A percentile compares a stretch with the other conserved stretches of the same genome.
phyloP scores from a whole-genome alignment of 1,140 invertebrate genomes.

The Aphelenchoides besseyi region DNA sequence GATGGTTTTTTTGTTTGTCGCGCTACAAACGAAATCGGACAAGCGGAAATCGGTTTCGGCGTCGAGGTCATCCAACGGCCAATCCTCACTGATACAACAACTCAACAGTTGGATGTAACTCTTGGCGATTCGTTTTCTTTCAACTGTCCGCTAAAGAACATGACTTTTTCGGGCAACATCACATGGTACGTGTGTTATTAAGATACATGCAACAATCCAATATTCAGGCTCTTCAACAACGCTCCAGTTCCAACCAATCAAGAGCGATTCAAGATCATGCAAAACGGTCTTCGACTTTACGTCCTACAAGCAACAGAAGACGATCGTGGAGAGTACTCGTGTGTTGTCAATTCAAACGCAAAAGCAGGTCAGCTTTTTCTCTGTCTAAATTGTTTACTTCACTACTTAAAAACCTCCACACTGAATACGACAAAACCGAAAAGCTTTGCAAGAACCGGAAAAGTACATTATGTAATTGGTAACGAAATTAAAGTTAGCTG shows the following conservation, averaged over 20 bases:
- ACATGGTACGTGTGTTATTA: conserved; percentile 29
- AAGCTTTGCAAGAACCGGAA: too few relatives aligned
- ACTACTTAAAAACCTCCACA: too few relatives aligned
- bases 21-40: conserved; percentile 13
- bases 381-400: too few relatives aligned
- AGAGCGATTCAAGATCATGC: neutral
- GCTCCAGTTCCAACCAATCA: conserved; percentile 20
- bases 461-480: too few relatives aligned
- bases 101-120: conserved; percentile 31
- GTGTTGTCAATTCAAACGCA: conserved; percentile 76
- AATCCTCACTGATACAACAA: conserved; percentile 5
- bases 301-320: conserved; percentile 2
- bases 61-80: conserved; percentile 23
- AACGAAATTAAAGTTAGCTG: too few relatives aligned
- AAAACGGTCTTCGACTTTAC: neutral
- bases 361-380: too few relatives aligned
- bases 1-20: conserved; percentile 63
- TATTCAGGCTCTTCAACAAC: conserved; percentile 30
- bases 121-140: conserved; percentile 32
- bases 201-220: conserved; percentile 10
- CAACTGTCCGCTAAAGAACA: conserved; percentile 43
- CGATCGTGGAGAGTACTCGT: conserved; percentile 22
- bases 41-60: conserved; percentile 22
- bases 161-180: conserved; percentile 48
- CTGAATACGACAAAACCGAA: too few relatives aligned